phyloP scores from a whole-genome alignment of 2,113 vertebrate genomes.

The Misgurnus anguillicaudatus region DNA sequence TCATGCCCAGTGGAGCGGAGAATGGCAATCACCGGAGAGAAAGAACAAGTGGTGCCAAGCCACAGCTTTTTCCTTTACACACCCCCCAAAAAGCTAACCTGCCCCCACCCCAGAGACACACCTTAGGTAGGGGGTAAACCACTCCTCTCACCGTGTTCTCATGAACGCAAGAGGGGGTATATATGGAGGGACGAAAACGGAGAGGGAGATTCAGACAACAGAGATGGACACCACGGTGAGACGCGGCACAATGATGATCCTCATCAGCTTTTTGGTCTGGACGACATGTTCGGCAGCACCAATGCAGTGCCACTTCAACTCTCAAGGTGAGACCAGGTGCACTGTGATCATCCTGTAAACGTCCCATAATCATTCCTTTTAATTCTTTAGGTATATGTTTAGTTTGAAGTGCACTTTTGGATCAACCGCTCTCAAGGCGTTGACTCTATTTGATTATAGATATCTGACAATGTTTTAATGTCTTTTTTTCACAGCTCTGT shows the following conservation, averaged over 20 bases:
- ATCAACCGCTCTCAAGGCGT: background rate
- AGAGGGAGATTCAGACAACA: constrained; percentile 50
- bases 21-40: constrained; percentile 65
- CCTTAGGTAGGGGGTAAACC: constrained; percentile 57
- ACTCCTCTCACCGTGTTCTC: constrained; percentile 55
- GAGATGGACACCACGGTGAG: constrained; percentile 73
- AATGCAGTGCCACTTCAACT: constrained; percentile 87
- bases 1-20: constrained; percentile 74
- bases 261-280: constrained; percentile 68
- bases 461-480: background rate
- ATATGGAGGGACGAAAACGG: constrained; percentile 62
- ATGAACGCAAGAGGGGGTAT: constrained; percentile 65
- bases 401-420: background rate
- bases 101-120: constrained; percentile 57
- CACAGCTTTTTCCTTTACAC: constrained; percentile 51
- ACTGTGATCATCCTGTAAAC: background rate
- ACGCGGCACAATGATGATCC: constrained; percentile 57
- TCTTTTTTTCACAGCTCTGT: constrained; percentile 75
- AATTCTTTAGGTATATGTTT: too few species aligned
- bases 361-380: background rate
- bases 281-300: constrained; percentile 72
- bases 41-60: constrained; percentile 67
- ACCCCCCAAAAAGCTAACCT: constrained; percentile 47
- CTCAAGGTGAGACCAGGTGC: constrained; percentile 79
- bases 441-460: too few species aligned